These are phyloP conservation scores for Graphium colonna DNA, from an alignment of 2,888 invertebrate genomes.

Conservation along the genomic window DNA sequence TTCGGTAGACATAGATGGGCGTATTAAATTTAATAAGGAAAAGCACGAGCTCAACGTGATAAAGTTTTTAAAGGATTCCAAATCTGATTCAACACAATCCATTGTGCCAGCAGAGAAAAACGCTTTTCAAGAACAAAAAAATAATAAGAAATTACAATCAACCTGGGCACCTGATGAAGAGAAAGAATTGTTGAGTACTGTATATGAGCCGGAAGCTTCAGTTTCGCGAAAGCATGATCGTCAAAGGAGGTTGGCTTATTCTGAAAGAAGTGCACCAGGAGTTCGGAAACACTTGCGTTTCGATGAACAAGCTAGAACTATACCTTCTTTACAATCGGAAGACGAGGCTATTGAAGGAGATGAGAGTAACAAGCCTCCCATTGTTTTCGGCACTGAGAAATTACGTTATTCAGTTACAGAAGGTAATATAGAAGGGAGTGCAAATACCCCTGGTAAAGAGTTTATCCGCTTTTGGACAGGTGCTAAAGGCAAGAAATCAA, in stretches of 20 bases:
- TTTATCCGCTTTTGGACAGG: constrained; percentile 50
- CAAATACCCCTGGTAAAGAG: constrained; percentile 36
- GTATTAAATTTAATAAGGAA: background rate
- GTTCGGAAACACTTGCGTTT: constrained; percentile 47
- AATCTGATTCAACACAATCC: constrained; percentile 31
- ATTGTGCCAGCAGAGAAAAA: constrained; percentile 6
- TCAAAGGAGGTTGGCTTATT: constrained; percentile 17
- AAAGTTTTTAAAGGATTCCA: constrained; percentile 42
- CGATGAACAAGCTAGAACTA: constrained; percentile 44
- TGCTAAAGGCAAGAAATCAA: constrained; percentile 35
- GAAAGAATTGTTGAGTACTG: constrained; percentile 40
- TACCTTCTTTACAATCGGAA: constrained; percentile 30
- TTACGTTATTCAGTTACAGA: constrained; percentile 26
- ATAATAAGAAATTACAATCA: constrained; percentile 13
- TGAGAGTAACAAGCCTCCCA: constrained; percentile 17
- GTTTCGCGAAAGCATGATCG: background rate
- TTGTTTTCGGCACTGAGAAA: constrained; percentile 18
- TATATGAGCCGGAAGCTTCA: constrained; percentile 34
- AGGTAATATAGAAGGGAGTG: constrained; percentile 34
- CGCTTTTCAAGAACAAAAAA: constrained; percentile 7
- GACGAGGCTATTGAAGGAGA: constrained; percentile 23
- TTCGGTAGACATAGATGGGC: background rate
- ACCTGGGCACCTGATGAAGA: constrained; percentile 32
- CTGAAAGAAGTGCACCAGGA: constrained; percentile 17
- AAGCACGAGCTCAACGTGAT: constrained; percentile 47